Evolutionary conservation across 2,113 vertebrate species (phyloP).

Genomic region (Ceratotherium simum): DNA sequence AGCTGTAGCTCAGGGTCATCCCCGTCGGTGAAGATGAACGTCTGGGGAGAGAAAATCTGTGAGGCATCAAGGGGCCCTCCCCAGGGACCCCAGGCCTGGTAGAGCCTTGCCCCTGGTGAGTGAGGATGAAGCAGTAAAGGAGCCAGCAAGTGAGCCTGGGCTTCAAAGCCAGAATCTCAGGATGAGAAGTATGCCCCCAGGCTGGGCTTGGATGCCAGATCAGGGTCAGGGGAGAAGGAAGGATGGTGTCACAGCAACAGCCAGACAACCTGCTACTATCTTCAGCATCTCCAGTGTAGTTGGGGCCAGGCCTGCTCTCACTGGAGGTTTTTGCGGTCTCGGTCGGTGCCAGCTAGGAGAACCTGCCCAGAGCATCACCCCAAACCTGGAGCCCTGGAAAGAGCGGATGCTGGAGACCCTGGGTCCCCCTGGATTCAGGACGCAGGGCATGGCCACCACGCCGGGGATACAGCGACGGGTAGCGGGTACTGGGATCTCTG

Average conservation of each 20-base stretch:
- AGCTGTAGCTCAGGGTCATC: constrained; percentile 93
- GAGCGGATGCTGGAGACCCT: not conserved
- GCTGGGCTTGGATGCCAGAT: too few relatives aligned
- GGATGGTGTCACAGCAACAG: not conserved
- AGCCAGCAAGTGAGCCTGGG: not conserved
- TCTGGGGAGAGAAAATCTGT: constrained; percentile 86
- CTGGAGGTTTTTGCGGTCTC: not conserved
- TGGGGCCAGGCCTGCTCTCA: not conserved
- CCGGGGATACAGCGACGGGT: not conserved
- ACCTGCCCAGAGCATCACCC: not conserved
- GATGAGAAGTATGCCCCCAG: not conserved
- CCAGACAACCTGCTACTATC: too few relatives aligned
- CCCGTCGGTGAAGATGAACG: constrained; percentile 97
- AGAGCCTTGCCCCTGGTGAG: constrained; percentile 91
- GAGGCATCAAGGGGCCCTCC: not conserved
- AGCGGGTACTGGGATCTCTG: not conserved
- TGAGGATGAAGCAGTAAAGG: too few relatives aligned
- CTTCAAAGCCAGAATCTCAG: constrained; percentile 88
- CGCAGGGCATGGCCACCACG: not conserved
- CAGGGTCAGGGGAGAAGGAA: constrained; percentile 87
- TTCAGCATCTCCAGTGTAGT: not conserved
- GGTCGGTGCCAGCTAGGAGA: not conserved
- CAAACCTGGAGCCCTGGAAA: not conserved
- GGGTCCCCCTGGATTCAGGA: not conserved
- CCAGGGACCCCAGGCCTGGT: constrained; percentile 82